Evolutionary conservation across 2,113 vertebrate genomes (phyloP).

Genomic region (Glaucomys volans): DNA sequence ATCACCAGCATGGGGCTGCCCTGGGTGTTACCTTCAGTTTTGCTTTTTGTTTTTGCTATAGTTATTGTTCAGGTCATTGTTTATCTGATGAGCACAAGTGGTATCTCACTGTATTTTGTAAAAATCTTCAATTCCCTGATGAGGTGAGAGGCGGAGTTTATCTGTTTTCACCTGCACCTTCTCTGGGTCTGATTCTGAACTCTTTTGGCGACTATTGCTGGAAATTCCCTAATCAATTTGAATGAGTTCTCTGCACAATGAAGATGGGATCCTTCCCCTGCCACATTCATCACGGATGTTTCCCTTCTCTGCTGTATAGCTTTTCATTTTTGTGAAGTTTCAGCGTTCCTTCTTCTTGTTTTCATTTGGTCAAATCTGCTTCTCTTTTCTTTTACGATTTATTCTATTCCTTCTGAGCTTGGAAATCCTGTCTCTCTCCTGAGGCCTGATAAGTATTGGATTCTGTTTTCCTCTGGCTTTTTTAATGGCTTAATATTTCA

Average conservation of each 20-base stretch:
- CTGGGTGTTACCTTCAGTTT: background rate
- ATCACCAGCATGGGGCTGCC: background rate
- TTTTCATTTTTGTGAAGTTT: background rate
- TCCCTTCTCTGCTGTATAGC: background rate
- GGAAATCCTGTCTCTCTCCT: slow-evolving; percentile 44
- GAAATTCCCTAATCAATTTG: background rate
- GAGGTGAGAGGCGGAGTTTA: background rate
- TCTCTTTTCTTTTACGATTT: background rate
- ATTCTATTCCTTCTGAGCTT: background rate
- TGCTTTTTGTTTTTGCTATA: background rate
- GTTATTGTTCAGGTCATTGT: background rate
- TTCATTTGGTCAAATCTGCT: background rate
- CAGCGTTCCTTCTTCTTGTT: background rate
- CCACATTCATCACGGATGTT: background rate
- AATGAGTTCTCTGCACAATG: background rate
- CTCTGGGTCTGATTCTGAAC: background rate
- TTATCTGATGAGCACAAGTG: background rate
- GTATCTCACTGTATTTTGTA: background rate
- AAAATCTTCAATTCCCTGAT: background rate
- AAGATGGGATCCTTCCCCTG: background rate
- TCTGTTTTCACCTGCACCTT: background rate
- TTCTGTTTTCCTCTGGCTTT: slow-evolving; percentile 53
- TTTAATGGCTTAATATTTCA: slow-evolving; percentile 66
- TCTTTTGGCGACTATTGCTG: background rate
- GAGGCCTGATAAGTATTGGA: slow-evolving; percentile 40